Evolutionary conservation across 23 tunicate genomes (phyloP).

Genomic region (Aplidium turbinatum): DNA sequence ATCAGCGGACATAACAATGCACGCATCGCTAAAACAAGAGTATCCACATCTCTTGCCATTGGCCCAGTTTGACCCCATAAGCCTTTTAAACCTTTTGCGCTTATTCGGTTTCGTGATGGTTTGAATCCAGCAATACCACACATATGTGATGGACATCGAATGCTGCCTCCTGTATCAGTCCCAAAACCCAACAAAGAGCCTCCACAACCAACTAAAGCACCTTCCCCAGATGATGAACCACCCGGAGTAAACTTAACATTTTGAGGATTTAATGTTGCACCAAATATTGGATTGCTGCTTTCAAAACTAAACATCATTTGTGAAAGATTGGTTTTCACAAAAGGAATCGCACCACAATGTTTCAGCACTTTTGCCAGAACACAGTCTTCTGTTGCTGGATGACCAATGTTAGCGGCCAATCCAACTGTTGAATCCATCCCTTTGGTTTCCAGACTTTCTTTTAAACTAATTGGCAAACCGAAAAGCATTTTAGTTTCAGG

Average conservation of each 20-base stretch:
- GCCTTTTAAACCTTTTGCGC: slow-evolving; percentile 48
- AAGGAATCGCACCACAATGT: slow-evolving; percentile 81
- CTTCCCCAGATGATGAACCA: slow-evolving; percentile 87
- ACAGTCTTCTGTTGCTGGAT: slow-evolving; percentile 36
- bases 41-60: slow-evolving; percentile 60
- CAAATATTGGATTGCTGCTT: slow-evolving; percentile 79
- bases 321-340: slow-evolving; percentile 71
- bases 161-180: slow-evolving; percentile 86
- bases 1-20: slow-evolving; percentile 61
- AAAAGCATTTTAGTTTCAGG: slow-evolving; percentile 9
- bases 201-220: slow-evolving; percentile 62
- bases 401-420: slow-evolving; percentile 10
- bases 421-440: slow-evolving; percentile 59
- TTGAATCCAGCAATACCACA: slow-evolving; percentile 83
- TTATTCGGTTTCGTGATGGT: slow-evolving; percentile 65
- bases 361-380: slow-evolving; percentile 76
- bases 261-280: slow-evolving; percentile 56
- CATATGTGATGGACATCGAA: slow-evolving; percentile 73
- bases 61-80: slow-evolving; percentile 47
- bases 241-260: slow-evolving; percentile 68
- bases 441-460: slow-evolving; percentile 51
- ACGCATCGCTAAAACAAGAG: slow-evolving; percentile 34
- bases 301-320: slow-evolving; percentile 72
- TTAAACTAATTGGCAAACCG: slow-evolving; percentile 77
- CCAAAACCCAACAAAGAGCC: slow-evolving; percentile 85